Base-by-base conservation (phyloP, 2,797 vertebrate genomes). In the Oryzias sinensis region DNA sequence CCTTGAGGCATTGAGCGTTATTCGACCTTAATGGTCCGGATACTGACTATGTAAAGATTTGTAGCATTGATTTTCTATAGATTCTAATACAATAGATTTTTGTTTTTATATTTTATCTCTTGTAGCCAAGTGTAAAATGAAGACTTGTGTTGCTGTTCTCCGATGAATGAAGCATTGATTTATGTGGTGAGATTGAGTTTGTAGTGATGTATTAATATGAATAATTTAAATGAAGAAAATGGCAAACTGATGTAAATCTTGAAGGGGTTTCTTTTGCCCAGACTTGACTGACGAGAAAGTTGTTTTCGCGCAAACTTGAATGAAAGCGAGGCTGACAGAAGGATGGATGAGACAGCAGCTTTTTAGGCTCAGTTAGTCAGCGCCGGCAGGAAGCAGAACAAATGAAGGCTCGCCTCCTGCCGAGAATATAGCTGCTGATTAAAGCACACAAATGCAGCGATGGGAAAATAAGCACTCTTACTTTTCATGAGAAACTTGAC, bases 261-360 rank as follows among this genome's bases (percentile, higher is more conserved):
- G 1, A 37, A 33, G 9, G 9, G 33, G 11, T 8, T 37, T 11
- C 11, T 37, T 37, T 37, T 37, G 33, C 11, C 33, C 33, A 37
- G 69, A 54, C 49, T 33, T 43, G 16, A 64, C 33, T 48, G 54
- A 41, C 27, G 37, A 33, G 33, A 13, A 51, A 61, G 56, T 51
- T 53, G 29, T 56, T 53, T 66, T 70, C 55, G 29, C 74, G 18
- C 50, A 65, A 55, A 59, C 48, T 29, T 44, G 29, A 65, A 79
- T 75, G 49, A 72, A 75, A 77, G 70, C 49, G 13, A 5, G 53
- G 54, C 16, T 63, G 77, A 68, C 53, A 47, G 67, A 20, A 49
- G 53, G 58, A 72, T 69, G 52, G 60, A 76, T 65, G 61, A 68
- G 55, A 44, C 42, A 46, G 47, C 63, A 56, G 64, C 66, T 80